These are phyloP conservation scores for Exocentrus adspersus DNA, from an alignment of 2,888 invertebrate species.

Conservation along the genomic window DNA sequence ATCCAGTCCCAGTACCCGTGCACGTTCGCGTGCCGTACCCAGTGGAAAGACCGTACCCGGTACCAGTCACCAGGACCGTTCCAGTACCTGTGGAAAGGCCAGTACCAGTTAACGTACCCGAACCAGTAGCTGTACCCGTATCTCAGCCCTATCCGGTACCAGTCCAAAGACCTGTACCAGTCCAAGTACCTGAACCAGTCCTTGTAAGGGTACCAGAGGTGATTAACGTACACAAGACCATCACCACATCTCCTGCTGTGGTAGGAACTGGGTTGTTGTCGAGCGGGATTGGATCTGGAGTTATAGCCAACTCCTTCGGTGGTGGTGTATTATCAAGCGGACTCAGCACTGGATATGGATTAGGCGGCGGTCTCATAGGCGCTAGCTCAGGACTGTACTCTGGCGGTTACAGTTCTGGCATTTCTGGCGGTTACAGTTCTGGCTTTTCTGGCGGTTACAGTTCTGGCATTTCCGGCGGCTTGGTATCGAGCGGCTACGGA, in stretches of 20 bases:
- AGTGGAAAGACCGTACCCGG: slow-evolving; percentile 54
- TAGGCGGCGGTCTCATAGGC: slow-evolving; percentile 3
- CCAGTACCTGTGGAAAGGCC: slow-evolving; percentile 49
- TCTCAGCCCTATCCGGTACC: slow-evolving; percentile 48
- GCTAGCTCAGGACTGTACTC: not conserved
- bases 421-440: not conserved
- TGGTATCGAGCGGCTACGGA: not conserved
- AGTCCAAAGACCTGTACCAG: slow-evolving; percentile 43
- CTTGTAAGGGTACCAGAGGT: slow-evolving; percentile 49
- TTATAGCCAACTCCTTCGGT: not conserved
- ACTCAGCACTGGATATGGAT: not conserved
- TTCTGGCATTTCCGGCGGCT: not conserved
- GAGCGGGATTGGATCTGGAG: not conserved
- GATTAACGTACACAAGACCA: slow-evolving; percentile 34
- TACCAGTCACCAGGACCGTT: slow-evolving; percentile 47
- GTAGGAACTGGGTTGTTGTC: not conserved
- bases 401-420: not conserved
- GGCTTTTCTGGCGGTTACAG: not conserved
- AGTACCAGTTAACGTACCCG: slow-evolving; percentile 50
- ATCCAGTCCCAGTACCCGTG: slow-evolving; percentile 49
- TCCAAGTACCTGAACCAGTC: slow-evolving; percentile 49
- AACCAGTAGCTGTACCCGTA: slow-evolving; percentile 48
- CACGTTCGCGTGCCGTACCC: slow-evolving; percentile 46
- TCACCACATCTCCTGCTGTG: not conserved
- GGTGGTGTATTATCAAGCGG: not conserved